These are phyloP conservation scores for Pelecanus crispus DNA, from an alignment of 2,113 vertebrate species.

Conservation along the genomic window DNA sequence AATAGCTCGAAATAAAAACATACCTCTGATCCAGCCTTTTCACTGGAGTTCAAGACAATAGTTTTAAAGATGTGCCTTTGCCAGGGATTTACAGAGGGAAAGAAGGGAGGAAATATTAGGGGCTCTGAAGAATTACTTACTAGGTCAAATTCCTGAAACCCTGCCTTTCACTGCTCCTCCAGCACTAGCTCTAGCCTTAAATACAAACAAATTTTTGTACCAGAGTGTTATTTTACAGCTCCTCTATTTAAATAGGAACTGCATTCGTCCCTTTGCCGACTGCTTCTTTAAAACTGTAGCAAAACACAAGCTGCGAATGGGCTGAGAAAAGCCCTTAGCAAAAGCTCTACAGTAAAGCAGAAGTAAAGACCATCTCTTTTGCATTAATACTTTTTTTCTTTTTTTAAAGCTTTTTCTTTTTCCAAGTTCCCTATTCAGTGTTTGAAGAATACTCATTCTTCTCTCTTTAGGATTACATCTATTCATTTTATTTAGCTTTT, in stretches of 20 bases:
- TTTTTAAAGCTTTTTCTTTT: background rate
- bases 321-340: constrained; percentile 30
- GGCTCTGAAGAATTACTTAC: background rate
- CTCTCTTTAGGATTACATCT: constrained; percentile 56
- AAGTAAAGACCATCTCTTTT: constrained; percentile 50
- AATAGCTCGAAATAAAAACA: constrained; percentile 8
- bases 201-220: background rate
- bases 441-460: constrained; percentile 63
- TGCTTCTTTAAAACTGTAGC: constrained; percentile 15
- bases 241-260: background rate
- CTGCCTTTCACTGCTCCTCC: background rate
- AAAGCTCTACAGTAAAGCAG: constrained; percentile 1
- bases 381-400: constrained; percentile 17
- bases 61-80: background rate
- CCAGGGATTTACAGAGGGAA: background rate
- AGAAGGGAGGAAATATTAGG: background rate
- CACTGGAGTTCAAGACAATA: background rate
- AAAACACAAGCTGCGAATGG: constrained; percentile 25
- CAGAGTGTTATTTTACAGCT: background rate
- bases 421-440: constrained; percentile 37
- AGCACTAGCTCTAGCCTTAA: background rate
- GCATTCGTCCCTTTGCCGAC: background rate
- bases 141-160: background rate
- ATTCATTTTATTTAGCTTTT: constrained; percentile 61
- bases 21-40: background rate